These are phyloP conservation scores for Glareola pratincola DNA, from an alignment of 2,113 vertebrate species.

Conservation along the genomic window DNA sequence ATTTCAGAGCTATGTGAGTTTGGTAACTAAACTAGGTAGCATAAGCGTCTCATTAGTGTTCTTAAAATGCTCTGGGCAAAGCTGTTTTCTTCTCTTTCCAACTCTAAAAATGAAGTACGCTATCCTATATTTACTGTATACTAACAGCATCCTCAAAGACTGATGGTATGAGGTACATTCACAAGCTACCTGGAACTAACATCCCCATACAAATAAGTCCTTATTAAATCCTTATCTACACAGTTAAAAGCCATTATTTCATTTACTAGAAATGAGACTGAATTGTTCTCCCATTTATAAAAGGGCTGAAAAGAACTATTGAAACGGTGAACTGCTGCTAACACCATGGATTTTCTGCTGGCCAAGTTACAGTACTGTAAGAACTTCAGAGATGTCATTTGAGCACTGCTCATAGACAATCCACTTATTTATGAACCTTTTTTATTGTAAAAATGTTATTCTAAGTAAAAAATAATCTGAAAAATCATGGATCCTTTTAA, in stretches of 20 bases:
- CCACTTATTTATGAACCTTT: not conserved
- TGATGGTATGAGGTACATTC: not conserved
- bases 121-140: not conserved
- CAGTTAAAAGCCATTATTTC: not conserved
- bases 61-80: not conserved
- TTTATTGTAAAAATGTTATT: not conserved
- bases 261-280: not conserved
- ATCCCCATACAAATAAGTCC: not conserved
- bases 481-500: not conserved
- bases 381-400: not conserved
- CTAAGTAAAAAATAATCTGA: not conserved
- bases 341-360: not conserved
- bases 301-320: not conserved
- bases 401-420: not conserved
- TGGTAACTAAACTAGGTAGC: not conserved
- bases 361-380: not conserved
- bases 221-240: not conserved
- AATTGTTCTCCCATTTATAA: not conserved
- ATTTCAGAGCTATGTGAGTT: not conserved
- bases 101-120: not conserved
- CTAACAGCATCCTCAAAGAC: not conserved
- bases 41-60: not conserved
- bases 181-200: not conserved
- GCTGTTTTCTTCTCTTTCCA: not conserved
- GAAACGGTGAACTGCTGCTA: not conserved